A percentile compares a stretch with the other conserved stretches of the same genome.
phyloP scores from a whole-genome alignment of 2,797 vertebrate genomes.

The Myoxocephalus aenaeus region DNA sequence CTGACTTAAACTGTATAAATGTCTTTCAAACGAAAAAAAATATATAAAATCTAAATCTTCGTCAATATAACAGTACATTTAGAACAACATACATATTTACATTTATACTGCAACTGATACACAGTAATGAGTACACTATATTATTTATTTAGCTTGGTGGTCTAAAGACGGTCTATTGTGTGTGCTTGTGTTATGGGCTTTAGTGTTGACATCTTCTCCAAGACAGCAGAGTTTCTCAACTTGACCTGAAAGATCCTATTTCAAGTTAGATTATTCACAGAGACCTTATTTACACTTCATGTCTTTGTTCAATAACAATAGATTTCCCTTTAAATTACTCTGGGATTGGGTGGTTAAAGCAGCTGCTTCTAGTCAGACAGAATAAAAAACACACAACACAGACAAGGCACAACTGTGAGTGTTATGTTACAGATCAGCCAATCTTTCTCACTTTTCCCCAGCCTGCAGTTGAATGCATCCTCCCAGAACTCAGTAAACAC shows the following conservation, averaged over 20 bases:
- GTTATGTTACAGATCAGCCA: not conserved
- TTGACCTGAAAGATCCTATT: not conserved
- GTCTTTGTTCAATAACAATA: not conserved
- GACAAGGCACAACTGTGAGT: not conserved
- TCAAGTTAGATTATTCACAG: not conserved
- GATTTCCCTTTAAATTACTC: not conserved
- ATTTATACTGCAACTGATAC: too few relatives aligned
- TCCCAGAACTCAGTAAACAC: constrained; percentile 77
- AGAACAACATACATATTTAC: too few relatives aligned
- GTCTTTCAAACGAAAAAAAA: too few relatives aligned
- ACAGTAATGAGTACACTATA: too few relatives aligned
- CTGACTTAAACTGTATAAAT: too few relatives aligned
- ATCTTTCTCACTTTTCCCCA: constrained; percentile 41
- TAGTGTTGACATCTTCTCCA: too few relatives aligned
- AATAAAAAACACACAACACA: not conserved
- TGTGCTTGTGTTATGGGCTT: too few relatives aligned
- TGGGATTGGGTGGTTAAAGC: not conserved
- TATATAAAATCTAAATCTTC: too few relatives aligned
- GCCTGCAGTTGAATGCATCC: constrained; percentile 69
- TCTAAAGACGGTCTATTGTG: too few relatives aligned
- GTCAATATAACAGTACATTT: too few relatives aligned
- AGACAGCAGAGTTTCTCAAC: too few relatives aligned
- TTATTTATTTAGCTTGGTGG: too few relatives aligned
- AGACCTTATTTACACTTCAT: not conserved
- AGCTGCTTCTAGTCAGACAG: not conserved